Conservation (phyloP, 2,888 invertebrate genomes). For the Nebria salina region DNA sequence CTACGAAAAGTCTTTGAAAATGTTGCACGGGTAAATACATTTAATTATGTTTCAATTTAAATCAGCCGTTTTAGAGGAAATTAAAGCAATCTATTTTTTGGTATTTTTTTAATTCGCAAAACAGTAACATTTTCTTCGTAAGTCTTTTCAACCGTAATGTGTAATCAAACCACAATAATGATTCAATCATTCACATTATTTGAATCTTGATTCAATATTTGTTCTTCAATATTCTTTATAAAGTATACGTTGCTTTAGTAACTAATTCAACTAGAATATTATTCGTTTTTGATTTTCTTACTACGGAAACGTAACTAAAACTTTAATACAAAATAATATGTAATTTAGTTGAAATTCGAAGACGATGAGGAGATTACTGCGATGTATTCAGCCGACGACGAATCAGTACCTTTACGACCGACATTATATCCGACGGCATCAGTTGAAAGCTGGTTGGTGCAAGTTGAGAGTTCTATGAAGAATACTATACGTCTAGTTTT, state of each 20-base stretch:
- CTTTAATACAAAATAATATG: background rate
- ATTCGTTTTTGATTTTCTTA: too few species aligned
- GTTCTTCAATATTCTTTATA: background rate
- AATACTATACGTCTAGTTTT: slow-evolving; percentile 69
- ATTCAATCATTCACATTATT: background rate
- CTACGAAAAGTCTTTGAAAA: slow-evolving; percentile 86
- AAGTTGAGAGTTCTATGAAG: slow-evolving; percentile 76
- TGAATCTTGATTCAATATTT: too few species aligned
- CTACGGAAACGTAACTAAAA: background rate
- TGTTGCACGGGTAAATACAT: slow-evolving; percentile 68
- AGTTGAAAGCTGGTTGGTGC: slow-evolving; percentile 79
- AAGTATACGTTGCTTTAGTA: background rate
- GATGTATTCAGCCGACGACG: slow-evolving; percentile 82
- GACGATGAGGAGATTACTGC: slow-evolving; percentile 73
- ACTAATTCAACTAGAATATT: too few species aligned
- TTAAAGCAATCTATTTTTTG: too few species aligned
- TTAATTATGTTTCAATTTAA: too few species aligned
- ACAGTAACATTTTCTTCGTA: too few species aligned
- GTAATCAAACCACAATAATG: background rate
- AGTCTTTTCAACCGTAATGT: background rate
- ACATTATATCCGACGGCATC: slow-evolving; percentile 75
- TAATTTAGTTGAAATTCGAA: slow-evolving; percentile 72
- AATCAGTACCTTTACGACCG: slow-evolving; percentile 74
- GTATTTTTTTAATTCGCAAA: too few species aligned
- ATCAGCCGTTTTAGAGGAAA: too few species aligned